Evolutionary conservation across 1,140 invertebrate genomes (phyloP), one percentile per base, ranked within the genome.

Genomic region (Drosophila pseudoananassae): DNA sequence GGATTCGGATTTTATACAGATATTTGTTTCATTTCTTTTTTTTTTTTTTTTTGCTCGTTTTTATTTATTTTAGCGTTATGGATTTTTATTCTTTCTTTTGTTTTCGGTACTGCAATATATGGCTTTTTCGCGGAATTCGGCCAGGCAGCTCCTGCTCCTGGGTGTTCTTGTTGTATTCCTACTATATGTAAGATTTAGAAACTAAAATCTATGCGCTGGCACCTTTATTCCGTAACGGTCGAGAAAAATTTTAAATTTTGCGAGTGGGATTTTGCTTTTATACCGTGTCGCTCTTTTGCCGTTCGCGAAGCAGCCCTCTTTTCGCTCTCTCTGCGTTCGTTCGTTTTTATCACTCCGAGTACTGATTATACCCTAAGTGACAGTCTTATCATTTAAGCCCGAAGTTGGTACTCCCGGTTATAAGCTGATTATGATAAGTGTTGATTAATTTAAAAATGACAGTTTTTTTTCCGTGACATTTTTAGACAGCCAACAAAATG

Each of bases 161-260:
- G 25, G 47, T 43, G 46, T 51, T 47, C 60, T 27, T 27, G 27
- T 52, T 20, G 9, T 64, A 27, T 36, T 63, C 10, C 40, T 57
- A 51, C 47, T 40, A 61, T 65, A 61, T 74, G 72, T 31, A 57
- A 58, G 55, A 43, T 64, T 27, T 40, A 46, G 4, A 36, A 36
- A 36, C 10, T 36, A 36, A 36, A 36, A 36, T 2, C 43, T 46
- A 17, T 46, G 61, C 49, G 73, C 57, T 69, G 45, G 45, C 49
- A 85, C 88, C 82, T 85, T 76, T 88, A 78, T 75, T 90, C 88
- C 88, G 88, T 73, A 81, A 90, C 89, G 89, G 59, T 66, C 63
- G 63, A 66, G 31, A 66, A 66, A 64, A 51, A 49, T 33, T 66
- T 66, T 36, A 14, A 46, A 23, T 20, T 20, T 46, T 20, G 2